Conservation (phyloP, 1,140 invertebrate genomes). For the Drosophila virilis region DNA sequence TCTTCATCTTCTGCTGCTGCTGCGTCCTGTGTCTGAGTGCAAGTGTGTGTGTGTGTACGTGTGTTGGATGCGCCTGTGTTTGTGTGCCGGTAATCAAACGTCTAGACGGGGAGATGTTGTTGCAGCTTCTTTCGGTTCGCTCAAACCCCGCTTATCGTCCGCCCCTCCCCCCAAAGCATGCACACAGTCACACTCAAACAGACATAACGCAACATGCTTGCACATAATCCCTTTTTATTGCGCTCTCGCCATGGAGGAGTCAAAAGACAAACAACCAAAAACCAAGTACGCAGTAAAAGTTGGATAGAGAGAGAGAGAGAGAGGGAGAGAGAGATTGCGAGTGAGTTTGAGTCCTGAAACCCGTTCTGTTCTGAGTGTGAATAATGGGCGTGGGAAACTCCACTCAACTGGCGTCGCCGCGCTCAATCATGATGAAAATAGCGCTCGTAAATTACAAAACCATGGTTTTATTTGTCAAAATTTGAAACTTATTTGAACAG, state of each 20-base stretch:
- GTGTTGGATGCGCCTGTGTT: not conserved
- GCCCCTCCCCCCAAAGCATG: not conserved
- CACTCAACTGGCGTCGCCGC: slow-evolving; percentile 40
- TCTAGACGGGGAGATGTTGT: slow-evolving; percentile 67
- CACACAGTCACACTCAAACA: slow-evolving; percentile 32
- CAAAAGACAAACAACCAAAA: slow-evolving; percentile 24
- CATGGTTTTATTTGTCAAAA: slow-evolving; percentile 84
- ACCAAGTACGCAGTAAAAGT: not conserved
- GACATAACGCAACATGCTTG: slow-evolving; percentile 40
- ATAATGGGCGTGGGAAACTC: slow-evolving; percentile 48
- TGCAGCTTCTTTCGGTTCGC: slow-evolving; percentile 68
- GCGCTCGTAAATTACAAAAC: slow-evolving; percentile 81
- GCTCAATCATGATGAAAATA: slow-evolving; percentile 67
- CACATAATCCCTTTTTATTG: slow-evolving; percentile 78
- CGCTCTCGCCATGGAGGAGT: slow-evolving; percentile 42
- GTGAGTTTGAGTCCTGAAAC: slow-evolving; percentile 31
- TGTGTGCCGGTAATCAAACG: slow-evolving; percentile 74
- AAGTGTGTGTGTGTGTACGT: slow-evolving; percentile 41
- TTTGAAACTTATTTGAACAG: slow-evolving; percentile 84
- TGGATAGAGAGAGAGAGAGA: not conserved
- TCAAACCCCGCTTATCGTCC: slow-evolving; percentile 12
- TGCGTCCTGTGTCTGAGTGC: slow-evolving; percentile 41
- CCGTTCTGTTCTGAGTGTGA: slow-evolving; percentile 36
- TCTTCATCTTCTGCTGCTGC: slow-evolving; percentile 29
- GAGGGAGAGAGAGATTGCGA: slow-evolving; percentile 4